Percentiles rank a stretch among this genome's conserved stretches.
These are phyloP conservation scores for Bujurquina vittata DNA, from an alignment of 2,113 vertebrate species.

Conservation along the genomic window DNA sequence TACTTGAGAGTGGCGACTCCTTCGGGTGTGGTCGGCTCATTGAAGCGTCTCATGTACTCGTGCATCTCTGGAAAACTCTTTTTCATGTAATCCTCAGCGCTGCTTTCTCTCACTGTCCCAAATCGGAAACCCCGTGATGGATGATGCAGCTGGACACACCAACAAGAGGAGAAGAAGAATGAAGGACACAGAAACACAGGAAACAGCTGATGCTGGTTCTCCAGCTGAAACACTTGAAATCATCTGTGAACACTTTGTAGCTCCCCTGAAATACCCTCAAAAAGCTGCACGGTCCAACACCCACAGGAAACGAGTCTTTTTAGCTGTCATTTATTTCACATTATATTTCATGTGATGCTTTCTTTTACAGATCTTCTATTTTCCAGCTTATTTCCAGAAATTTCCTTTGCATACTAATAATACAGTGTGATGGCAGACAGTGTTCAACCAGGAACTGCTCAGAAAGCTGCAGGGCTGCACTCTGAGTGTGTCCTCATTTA, in stretches of 20 bases:
- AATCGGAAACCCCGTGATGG: conserved; percentile 89
- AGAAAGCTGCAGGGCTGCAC: neutral
- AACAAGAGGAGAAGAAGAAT: neutral
- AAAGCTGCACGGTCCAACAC: neutral
- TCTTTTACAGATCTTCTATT: neutral
- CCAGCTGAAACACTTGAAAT: neutral
- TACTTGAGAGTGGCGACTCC: conserved; percentile 92
- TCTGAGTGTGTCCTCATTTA: neutral
- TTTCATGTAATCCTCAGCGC: conserved; percentile 92
- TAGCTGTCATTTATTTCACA: neutral
- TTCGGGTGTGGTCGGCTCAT: conserved; percentile 87
- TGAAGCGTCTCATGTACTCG: conserved; percentile 87
- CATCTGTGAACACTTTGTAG: neutral
- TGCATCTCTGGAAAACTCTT: conserved; percentile 93
- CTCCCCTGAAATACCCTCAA: neutral
- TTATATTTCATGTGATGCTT: neutral
- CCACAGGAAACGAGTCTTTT: neutral
- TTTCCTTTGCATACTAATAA: neutral
- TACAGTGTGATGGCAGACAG: neutral
- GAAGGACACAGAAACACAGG: neutral
- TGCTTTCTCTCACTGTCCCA: conserved; percentile 93
- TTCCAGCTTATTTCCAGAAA: neutral
- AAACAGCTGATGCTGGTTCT: neutral
- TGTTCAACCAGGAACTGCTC: neutral
- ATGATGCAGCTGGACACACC: conserved; percentile 85